Conservation (phyloP, 2,888 invertebrate species). For the Stenodema calcarata region DNA sequence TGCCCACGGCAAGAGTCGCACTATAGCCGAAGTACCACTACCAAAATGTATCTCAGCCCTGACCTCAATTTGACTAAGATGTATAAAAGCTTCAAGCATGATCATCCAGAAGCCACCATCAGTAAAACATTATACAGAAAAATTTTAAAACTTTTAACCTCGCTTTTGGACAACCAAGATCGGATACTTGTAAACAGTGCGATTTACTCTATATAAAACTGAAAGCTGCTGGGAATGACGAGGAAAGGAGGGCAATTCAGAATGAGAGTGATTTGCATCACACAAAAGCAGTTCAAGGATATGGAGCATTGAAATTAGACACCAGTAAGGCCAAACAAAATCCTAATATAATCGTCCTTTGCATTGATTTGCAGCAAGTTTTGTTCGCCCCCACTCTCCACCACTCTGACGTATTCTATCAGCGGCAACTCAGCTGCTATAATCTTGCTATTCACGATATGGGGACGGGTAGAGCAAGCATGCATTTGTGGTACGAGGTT, state of each 20-base stretch:
- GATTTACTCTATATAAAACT: conserved; percentile 31
- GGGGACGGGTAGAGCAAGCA: conserved; percentile 20
- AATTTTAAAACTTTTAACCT: too few species aligned
- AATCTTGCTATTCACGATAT: conserved; percentile 48
- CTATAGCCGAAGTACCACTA: conserved; percentile 41
- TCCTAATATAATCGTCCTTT: too few species aligned
- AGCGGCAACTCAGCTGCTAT: conserved; percentile 44
- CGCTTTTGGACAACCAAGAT: too few species aligned
- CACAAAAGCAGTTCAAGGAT: conserved; percentile 6
- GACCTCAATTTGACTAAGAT: conserved; percentile 48
- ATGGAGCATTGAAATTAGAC: conserved; percentile 36
- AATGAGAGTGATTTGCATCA: conserved; percentile 37
- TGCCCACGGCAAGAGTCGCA: conserved; percentile 48
- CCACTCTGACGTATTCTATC: conserved; percentile 47
- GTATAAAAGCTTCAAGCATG: too few species aligned
- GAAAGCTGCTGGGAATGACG: conserved; percentile 30
- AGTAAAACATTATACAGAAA: too few species aligned
- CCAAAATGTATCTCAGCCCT: conserved; percentile 28
- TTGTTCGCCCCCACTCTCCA: too few species aligned
- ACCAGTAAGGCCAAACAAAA: too few species aligned
- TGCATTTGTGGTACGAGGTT: conserved; percentile 51
- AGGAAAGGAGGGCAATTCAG: conserved; percentile 3
- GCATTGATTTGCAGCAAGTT: too few species aligned
- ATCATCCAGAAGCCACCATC: too few species aligned
- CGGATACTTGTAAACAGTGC: conserved; percentile 44